Base-by-base conservation (phyloP, 2,797 vertebrate species). In the Chelonia mydas region DNA sequence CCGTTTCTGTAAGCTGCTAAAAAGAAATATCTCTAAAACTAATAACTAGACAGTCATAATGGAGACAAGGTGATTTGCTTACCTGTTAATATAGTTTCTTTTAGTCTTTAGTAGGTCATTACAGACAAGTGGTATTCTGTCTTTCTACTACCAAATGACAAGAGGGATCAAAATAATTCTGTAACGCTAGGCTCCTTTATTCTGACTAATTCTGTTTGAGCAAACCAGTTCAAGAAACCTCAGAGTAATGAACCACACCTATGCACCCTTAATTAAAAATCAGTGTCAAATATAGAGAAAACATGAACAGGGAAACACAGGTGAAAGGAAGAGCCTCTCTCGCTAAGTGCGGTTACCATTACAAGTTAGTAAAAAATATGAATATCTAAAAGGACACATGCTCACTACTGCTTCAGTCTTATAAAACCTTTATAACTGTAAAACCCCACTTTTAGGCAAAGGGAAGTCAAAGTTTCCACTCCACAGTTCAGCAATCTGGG, bases 191-290 rank as follows among this genome's bases (percentile, higher is more conserved):
- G 78, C 89, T 57, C 37, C 50, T 79, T 54, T 6, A 17, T 72
- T 41, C 45, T 77, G 33, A 33, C 50, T 77, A 11, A 0, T 23
- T 7, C 2, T 0, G 0, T 72, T 50, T 54, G 5, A 11, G 31
- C 45, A 25, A 68, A 65, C 33, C 33, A 53, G 21, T 45, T 47
- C 79, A 51, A 55, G 83, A 37, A 37, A 68, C 19, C 65, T 68
- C 19, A 72, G 65, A 72, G 33, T 11, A 72, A 6, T 6, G 19
- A 41, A 41, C n/a, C n/a, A 37, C 65, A 37, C n/a, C 28, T 16
- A 65, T 65, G 41, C 86, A 47, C 3, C 8, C 12, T 17, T 12
- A 7, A 2, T 0, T 0, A 68, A 45, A 83, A 53, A 45, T 3
- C 77, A 53, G 5, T 31, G 25, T 10, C 6, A 81, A 61, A 72